These are phyloP conservation scores for Rhynchomys soricoides DNA, from an alignment of 2,113 vertebrate species.

Conservation along the genomic window DNA sequence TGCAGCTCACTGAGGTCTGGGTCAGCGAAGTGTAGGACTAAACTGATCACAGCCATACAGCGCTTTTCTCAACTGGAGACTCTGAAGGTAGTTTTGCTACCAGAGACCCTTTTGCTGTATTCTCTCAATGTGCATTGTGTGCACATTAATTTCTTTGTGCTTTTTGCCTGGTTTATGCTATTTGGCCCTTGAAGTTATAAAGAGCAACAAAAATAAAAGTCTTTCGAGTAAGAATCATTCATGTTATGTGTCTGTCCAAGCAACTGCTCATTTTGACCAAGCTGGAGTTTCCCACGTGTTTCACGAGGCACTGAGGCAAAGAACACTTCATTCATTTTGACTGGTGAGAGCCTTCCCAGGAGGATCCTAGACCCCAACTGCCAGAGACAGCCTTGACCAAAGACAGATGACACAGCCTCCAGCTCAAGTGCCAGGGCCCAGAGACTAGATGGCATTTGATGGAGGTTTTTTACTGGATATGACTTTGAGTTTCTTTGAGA, in stretches of 20 bases:
- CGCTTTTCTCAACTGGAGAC: background rate
- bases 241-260: constrained; percentile 20
- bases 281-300: background rate
- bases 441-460: background rate
- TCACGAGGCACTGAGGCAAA: constrained; percentile 27
- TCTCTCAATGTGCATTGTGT: background rate
- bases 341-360: constrained; percentile 5
- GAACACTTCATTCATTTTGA: constrained; percentile 55
- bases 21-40: constrained; percentile 11
- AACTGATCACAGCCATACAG: background rate
- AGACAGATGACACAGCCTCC: background rate
- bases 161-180: constrained; percentile 30
- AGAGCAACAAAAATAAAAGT: constrained; percentile 52
- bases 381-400: constrained; percentile 29
- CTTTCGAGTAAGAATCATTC: constrained; percentile 49
- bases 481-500: background rate
- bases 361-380: constrained; percentile 36
- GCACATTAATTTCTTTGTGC: constrained; percentile 36
- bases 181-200: constrained; percentile 42
- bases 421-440: background rate
- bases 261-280: constrained; percentile 20
- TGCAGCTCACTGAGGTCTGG: background rate
- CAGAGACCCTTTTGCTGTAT: background rate
- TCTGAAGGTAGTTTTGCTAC: background rate
- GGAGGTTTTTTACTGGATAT: constrained; percentile 40